phyloP scores from a whole-genome alignment of 2,113 vertebrate genomes.

The Paraplagusia blochii region DNA sequence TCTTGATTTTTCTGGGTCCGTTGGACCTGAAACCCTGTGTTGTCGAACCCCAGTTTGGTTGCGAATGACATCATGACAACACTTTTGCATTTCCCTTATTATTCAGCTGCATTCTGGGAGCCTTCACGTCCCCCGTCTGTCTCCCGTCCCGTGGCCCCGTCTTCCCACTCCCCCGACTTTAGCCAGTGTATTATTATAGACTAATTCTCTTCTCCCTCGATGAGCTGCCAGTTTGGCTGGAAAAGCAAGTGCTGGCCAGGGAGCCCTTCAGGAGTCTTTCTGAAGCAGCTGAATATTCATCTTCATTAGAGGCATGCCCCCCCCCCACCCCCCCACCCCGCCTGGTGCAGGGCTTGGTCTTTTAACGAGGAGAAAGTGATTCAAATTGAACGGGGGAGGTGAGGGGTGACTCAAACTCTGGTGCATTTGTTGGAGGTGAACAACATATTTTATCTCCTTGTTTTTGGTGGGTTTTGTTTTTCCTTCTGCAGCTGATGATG shows the following conservation, averaged over 20 bases:
- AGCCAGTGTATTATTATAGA: background rate
- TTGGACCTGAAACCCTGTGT: too few species aligned
- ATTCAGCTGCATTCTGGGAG: conserved; percentile 12
- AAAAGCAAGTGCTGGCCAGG: conserved; percentile 66
- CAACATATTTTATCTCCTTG: conserved; percentile 17
- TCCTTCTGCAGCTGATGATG: conserved; percentile 22
- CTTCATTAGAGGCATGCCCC: conserved; percentile 79
- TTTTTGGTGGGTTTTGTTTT: conserved; percentile 14
- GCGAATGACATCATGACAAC: conserved; percentile 8
- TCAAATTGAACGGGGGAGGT: conserved; percentile 22
- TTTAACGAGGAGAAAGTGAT: conserved; percentile 70
- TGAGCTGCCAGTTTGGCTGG: conserved; percentile 77
- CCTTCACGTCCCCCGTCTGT: conserved; percentile 1
- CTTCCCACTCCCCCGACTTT: conserved; percentile 15
- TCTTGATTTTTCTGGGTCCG: too few species aligned
- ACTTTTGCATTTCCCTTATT: conserved; percentile 18
- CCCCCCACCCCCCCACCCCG: conserved; percentile 50
- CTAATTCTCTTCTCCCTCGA: conserved; percentile 30
- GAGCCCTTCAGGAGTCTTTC: conserved; percentile 73
- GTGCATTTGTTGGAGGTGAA: conserved; percentile 30
- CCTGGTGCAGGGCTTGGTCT: conserved; percentile 61
- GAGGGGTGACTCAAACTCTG: conserved; percentile 18
- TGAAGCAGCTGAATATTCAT: conserved; percentile 78
- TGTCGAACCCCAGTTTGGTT: background rate
- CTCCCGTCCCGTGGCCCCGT: conserved; percentile 23